Evolutionary conservation across 2,888 invertebrate genomes (phyloP).

Genomic region (Nemotelus pantherinus): DNA sequence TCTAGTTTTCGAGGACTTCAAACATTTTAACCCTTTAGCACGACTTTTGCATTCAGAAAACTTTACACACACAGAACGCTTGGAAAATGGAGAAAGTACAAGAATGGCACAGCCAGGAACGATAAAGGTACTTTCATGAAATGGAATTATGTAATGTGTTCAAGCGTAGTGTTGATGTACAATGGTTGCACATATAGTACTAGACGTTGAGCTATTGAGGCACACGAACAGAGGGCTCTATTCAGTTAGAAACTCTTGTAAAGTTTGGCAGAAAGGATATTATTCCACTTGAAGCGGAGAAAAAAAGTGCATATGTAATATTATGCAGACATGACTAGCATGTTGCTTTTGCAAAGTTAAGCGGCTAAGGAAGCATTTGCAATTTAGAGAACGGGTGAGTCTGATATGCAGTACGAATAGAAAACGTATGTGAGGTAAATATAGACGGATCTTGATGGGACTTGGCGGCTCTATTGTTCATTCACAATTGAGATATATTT

Average conservation of each 20-base stretch:
- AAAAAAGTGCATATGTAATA: slow-evolving; percentile 8
- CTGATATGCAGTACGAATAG: no score
- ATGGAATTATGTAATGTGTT: slow-evolving; percentile 33
- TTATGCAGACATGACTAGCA: background rate
- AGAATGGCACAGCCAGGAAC: slow-evolving; percentile 17
- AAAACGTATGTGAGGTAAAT: no score
- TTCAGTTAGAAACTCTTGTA: slow-evolving; percentile 15
- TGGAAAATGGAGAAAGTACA: slow-evolving; percentile 14
- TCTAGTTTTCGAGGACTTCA: slow-evolving; percentile 41
- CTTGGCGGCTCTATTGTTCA: no score
- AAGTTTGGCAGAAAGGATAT: slow-evolving; percentile 26
- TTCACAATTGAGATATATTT: no score
- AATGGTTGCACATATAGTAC: background rate
- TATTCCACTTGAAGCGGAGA: background rate
- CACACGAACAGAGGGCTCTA: background rate
- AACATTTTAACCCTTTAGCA: slow-evolving; percentile 41
- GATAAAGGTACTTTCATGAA: slow-evolving; percentile 16
- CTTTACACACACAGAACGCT: background rate
- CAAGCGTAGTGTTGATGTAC: background rate
- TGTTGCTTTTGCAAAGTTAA: slow-evolving; percentile 22
- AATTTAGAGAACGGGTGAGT: background rate
- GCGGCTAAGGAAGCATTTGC: slow-evolving; percentile 3
- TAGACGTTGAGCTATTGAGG: background rate
- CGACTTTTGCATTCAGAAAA: slow-evolving; percentile 37
- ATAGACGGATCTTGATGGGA: no score